phyloP scores from a whole-genome alignment of 2,888 invertebrate species.

The Caenorhabditis sulstoni region DNA sequence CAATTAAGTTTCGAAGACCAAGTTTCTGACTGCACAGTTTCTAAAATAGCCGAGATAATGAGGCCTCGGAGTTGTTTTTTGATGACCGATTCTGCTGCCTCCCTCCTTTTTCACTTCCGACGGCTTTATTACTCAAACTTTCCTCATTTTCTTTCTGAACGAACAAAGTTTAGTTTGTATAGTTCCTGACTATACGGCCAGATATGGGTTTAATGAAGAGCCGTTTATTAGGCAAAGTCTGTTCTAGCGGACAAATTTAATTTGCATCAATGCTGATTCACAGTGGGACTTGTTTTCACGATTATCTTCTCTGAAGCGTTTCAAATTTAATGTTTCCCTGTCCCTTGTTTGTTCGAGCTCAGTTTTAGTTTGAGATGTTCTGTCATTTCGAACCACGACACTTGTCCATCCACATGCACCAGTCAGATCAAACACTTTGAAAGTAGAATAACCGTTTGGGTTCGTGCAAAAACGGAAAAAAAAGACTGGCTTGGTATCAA shows the following conservation, averaged over 20 bases:
- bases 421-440: neutral
- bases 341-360: neutral
- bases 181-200: no score
- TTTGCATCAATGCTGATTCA: conserved; percentile 42
- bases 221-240: neutral
- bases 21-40: conserved; percentile 4
- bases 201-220: conserved; percentile 5
- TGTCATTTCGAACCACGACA: no score
- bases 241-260: conserved; percentile 47
- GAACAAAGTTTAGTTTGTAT: no score
- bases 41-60: conserved; percentile 13
- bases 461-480: no score
- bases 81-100: neutral
- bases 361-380: neutral
- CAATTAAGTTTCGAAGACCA: conserved; percentile 10
- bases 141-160: no score
- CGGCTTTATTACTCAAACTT: neutral
- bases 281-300: conserved; percentile 15
- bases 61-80: conserved; percentile 3
- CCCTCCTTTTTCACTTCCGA: neutral
- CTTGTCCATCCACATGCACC: neutral
- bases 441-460: no score
- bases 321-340: conserved; percentile 22
- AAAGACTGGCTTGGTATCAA: no score
- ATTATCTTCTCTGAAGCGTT: conserved; percentile 18